phyloP scores from a whole-genome alignment of 1,140 invertebrate genomes.

The Paralvinella palmiformis region DNA sequence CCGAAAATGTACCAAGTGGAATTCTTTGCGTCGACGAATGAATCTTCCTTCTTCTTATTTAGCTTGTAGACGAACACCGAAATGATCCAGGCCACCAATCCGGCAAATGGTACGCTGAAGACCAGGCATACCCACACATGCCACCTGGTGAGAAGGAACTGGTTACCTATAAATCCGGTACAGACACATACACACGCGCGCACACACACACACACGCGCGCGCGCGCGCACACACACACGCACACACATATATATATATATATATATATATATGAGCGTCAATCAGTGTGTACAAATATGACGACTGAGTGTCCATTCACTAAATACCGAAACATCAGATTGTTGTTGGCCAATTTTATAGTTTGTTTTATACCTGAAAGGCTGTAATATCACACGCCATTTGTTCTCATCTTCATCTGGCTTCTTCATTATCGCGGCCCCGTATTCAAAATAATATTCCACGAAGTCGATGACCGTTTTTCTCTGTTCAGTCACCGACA shows the following conservation, averaged over 20 bases:
- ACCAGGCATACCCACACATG: not conserved
- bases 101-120: constrained; percentile 5
- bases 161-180: too few relatives aligned
- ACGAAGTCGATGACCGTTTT: constrained; percentile 10
- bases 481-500: not conserved
- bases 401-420: not conserved
- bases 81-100: not conserved
- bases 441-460: not conserved
- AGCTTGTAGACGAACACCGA: not conserved
- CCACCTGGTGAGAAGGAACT: too few relatives aligned
- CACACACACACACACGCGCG: not conserved
- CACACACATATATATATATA: not conserved
- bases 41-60: not conserved
- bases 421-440: not conserved
- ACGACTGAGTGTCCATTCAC: not conserved
- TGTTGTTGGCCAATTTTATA: too few relatives aligned
- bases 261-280: not conserved
- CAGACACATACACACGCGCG: too few relatives aligned
- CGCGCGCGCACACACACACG: not conserved
- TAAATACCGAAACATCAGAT: too few relatives aligned
- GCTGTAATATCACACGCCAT: not conserved
- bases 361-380: not conserved
- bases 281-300: not conserved
- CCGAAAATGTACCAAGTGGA: constrained; percentile 6
- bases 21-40: not conserved